These are phyloP conservation scores for Sitta carolinensis DNA, from an alignment of 2,797 vertebrate genomes.

Conservation along the genomic window DNA sequence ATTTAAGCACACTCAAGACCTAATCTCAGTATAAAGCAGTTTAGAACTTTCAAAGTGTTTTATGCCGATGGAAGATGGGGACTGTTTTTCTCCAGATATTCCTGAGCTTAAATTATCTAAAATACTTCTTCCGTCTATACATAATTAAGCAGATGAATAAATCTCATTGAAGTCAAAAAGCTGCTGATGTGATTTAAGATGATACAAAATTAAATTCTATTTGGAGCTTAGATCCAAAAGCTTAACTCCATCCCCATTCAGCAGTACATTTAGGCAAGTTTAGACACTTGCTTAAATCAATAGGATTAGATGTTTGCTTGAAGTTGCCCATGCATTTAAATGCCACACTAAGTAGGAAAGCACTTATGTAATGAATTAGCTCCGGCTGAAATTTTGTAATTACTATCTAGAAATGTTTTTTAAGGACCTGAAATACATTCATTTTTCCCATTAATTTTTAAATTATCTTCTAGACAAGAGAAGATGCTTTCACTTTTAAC, in stretches of 20 bases:
- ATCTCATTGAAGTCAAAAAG: slow-evolving; percentile 36
- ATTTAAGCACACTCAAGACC: not conserved
- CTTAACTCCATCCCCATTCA: slow-evolving; percentile 17
- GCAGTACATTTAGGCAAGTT: slow-evolving; percentile 1
- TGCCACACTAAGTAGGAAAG: not conserved
- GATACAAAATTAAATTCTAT: slow-evolving; percentile 35
- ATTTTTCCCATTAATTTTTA: slow-evolving; percentile 14
- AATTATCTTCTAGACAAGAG: not conserved
- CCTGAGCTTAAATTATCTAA: not conserved
- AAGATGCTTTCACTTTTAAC: not conserved
- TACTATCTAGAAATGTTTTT: not conserved
- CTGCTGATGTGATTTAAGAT: slow-evolving; percentile 38
- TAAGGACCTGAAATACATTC: not conserved
- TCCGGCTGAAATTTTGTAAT: not conserved
- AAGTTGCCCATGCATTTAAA: slow-evolving; percentile 38
- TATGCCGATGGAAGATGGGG: not conserved
- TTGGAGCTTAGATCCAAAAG: slow-evolving; percentile 36
- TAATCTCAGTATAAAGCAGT: not conserved
- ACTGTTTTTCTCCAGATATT: slow-evolving; percentile 11
- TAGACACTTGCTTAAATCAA: slow-evolving; percentile 29
- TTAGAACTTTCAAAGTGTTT: not conserved
- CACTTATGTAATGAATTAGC: slow-evolving; percentile 30
- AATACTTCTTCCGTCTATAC: not conserved
- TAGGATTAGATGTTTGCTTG: slow-evolving; percentile 51
- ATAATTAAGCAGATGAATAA: slow-evolving; percentile 48